Base-by-base conservation (phyloP, 2,797 vertebrate genomes). In the Alca torda region DNA sequence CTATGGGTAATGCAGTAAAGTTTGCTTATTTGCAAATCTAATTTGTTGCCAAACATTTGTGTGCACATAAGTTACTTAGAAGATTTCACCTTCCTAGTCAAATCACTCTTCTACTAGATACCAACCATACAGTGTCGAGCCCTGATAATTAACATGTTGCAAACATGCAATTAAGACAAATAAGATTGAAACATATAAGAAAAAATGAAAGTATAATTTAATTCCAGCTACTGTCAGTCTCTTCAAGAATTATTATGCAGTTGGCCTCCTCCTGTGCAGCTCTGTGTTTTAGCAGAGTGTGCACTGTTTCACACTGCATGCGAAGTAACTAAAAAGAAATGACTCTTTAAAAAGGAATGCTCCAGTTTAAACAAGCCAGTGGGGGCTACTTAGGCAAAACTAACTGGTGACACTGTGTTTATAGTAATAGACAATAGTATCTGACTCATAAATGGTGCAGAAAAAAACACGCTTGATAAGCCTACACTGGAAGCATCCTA, bases 131-230 rank as follows among this genome's bases (percentile, higher is more conserved):
- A 75, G 85, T 82, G 74, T 86, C 83, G 87, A 83, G 57, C 91
- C 76, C 54, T 94, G 85, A 89, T 96, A 96, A 97, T 97, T 96
- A 96, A 95, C 65, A 75, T 94, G 92, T 78, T 91, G 96, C 89
- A 97, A 94, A 95, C 91, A 93, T 85, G 81, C 90, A 96, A 96
- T 95, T 92, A 95, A 96, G 84, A 95, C 48, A 89, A 93, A 89
- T 91, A 56, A 95, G 92, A 94, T 73, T 61, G 91, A 91, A 96
- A 89, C 28, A 85, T 28, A 24, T 59, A 70, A 77, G 56, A 91
- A 95, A 95, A 96, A 93, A 94, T 39, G 79, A 94, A 97, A 85
- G 80, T 48, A 77, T 93, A 83, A 89, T 96, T 95, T 94, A 90
- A 93, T 93, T 96, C 72, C 21, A 31, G 60, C 86, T 79, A 90